Percentiles rank a stretch among this genome's conserved stretches.
phyloP scores from a whole-genome alignment of 2,797 vertebrate species.

The Macropodus opercularis region DNA sequence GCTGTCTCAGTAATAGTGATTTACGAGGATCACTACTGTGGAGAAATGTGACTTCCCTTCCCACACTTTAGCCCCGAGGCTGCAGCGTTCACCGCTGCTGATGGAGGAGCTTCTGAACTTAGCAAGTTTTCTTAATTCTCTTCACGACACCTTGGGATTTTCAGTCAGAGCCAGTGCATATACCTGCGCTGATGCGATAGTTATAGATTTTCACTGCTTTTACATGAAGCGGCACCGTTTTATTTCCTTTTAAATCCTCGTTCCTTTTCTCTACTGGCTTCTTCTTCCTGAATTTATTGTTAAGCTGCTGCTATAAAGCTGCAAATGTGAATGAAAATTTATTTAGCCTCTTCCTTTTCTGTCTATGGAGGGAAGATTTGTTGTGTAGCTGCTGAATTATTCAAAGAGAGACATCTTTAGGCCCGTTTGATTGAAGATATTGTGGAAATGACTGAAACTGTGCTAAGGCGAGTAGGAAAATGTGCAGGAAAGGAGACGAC shows the following conservation, averaged over 20 bases:
- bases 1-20: conserved; percentile 64
- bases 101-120: conserved; percentile 13
- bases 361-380: conserved; percentile 22
- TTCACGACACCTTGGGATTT: background rate
- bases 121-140: conserved; percentile 1
- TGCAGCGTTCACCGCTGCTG: conserved; percentile 21
- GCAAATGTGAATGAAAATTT: conserved; percentile 23
- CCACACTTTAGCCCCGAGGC: conserved; percentile 55
- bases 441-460: conserved; percentile 21
- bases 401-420: conserved; percentile 43
- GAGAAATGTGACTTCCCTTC: conserved; percentile 56
- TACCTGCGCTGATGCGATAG: background rate
- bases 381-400: conserved; percentile 65
- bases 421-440: conserved; percentile 40
- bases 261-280: background rate
- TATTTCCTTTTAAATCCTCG: background rate
- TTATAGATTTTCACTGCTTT: no score
- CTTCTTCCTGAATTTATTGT: conserved; percentile 5
- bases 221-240: no score
- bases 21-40: conserved; percentile 50
- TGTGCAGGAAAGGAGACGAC: conserved; percentile 20
- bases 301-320: conserved; percentile 24
- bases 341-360: conserved; percentile 18
- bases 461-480: conserved; percentile 13
- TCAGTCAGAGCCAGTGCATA: no score